phyloP scores from a whole-genome alignment of 2,797 vertebrate species.

The Acridotheres tristis region DNA sequence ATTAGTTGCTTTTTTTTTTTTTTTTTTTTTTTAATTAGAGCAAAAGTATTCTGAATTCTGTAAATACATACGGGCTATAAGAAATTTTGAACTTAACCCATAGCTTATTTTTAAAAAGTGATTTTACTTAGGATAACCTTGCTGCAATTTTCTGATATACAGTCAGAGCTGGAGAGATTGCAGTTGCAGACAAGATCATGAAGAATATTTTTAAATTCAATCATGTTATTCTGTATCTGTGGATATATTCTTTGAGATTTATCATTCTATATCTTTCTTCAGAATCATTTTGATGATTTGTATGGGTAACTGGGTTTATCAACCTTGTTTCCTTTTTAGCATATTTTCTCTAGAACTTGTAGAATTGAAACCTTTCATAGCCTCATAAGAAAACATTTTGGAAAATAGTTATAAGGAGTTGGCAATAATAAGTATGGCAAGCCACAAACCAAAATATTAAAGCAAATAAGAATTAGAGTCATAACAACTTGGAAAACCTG shows the following conservation, averaged over 20 bases:
- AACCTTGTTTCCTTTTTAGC: neutral
- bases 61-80: neutral
- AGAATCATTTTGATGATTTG: neutral
- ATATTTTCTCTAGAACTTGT: neutral
- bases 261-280: neutral
- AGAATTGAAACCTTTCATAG: neutral
- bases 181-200: neutral
- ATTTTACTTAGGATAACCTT: neutral
- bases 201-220: neutral
- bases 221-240: neutral
- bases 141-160: neutral
- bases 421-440: neutral
- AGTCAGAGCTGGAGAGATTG: neutral
- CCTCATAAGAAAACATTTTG: neutral
- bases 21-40: neutral
- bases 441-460: conserved; percentile 13
- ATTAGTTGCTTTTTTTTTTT: neutral
- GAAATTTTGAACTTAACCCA: neutral
- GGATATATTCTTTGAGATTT: neutral
- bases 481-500: neutral
- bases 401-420: conserved; percentile 1
- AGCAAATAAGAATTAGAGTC: neutral
- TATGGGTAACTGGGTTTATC: neutral
- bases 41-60: neutral
- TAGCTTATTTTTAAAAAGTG: neutral